These are phyloP conservation scores for Babylonia areolata DNA, from an alignment of 1,140 invertebrate species.

Conservation along the genomic window DNA sequence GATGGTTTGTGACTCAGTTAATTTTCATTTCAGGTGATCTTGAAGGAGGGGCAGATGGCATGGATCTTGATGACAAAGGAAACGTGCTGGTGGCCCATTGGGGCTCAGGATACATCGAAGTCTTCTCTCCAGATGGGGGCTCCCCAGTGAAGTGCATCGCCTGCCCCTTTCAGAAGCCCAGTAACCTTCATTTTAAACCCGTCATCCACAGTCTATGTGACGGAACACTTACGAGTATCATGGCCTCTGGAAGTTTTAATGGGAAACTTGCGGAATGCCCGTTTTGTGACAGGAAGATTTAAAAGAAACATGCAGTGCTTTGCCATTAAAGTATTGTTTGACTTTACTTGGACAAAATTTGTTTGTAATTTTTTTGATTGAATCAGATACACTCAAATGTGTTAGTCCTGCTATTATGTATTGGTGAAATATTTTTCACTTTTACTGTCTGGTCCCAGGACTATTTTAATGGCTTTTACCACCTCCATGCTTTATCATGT, in stretches of 20 bases:
- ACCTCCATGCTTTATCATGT: too few relatives aligned
- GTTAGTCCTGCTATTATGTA: too few relatives aligned
- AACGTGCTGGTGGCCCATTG: conserved; percentile 70
- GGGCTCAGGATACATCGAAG: conserved; percentile 66
- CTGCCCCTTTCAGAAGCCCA: conserved; percentile 66
- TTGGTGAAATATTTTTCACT: too few relatives aligned
- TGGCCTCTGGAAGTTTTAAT: conserved; percentile 71
- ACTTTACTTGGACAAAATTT: too few relatives aligned
- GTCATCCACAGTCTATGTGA: conserved; percentile 65
- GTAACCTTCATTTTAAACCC: conserved; percentile 69
- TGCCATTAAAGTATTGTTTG: too few relatives aligned
- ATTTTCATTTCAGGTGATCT: conserved; percentile 62
- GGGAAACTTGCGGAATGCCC: conserved; percentile 62
- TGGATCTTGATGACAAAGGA: conserved; percentile 72
- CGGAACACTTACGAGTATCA: conserved; percentile 69
- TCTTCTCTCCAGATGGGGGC: conserved; percentile 65
- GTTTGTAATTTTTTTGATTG: too few relatives aligned
- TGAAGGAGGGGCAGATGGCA: conserved; percentile 70
- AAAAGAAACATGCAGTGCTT: too few relatives aligned
- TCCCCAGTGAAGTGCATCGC: conserved; percentile 62
- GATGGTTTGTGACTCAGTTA: too few relatives aligned
- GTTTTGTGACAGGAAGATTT: conserved; percentile 67
- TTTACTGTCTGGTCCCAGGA: too few relatives aligned
- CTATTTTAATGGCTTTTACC: too few relatives aligned
- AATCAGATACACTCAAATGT: too few relatives aligned